Evolutionary conservation across 2,888 invertebrate genomes (phyloP), one percentile per base, ranked within the genome.

Genomic region (Drosophila kokeensis): DNA sequence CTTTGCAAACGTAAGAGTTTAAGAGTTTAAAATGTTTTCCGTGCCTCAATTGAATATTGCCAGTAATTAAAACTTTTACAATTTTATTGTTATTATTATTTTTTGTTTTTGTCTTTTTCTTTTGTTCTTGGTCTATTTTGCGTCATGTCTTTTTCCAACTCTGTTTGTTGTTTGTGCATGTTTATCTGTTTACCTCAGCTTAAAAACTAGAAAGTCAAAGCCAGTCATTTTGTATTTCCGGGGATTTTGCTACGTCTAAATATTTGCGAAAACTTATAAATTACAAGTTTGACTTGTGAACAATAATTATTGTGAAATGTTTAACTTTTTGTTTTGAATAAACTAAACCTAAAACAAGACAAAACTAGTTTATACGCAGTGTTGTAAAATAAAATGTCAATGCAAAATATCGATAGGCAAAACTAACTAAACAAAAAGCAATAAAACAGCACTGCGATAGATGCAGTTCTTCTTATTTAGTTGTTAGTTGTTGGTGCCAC

Each of bases 121-220:
- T 53, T 49, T 40, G 11, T 42, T 52, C 54, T 52, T 15, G n/a
- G 1, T 57, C 27, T 45, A 27, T 48, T 59, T 50, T 49, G 15
- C 53, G 30, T 24, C 54, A 50, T 69, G 55, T 53, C 48, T 21
- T 55, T 55, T 66, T 30, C 38, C 21, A 34, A 27, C 30, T 40
- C n/a, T 55, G 45, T 54, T 24, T 45, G 24, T 18, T 11, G 15
- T 30, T 21, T 32, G 42, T 58, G 24, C 29, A 36, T 60, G 11
- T 54, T 61, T 70, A 60, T 54, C 64, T 60, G 11, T 54, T 63
- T 70, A 60, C 42, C 64, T 42, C 62, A 57, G 66, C 50, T 64
- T 61, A n/a, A 59, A 67, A 75, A 67, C 76, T 73, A 73, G 76
- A 73, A 73, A 73, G 68, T 61, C 62, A 54, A 48, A 76, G 45